Evolutionary conservation across 2,113 vertebrate genomes (phyloP), one percentile per base, ranked within the genome.

Genomic region (Tenrec ecaudatus): DNA sequence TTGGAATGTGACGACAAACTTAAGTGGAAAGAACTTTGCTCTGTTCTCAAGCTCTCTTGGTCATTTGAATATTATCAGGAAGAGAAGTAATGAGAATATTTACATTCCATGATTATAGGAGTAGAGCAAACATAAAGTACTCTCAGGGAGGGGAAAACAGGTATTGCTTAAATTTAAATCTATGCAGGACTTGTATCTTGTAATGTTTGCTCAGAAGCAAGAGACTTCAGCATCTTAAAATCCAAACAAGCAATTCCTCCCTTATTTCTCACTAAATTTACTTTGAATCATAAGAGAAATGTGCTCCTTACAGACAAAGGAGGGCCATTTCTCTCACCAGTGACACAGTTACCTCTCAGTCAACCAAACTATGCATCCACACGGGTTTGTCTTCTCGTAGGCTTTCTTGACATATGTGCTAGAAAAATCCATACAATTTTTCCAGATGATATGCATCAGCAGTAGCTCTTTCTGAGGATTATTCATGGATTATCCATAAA

Each of bases 381-480:
- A 0, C 36, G 36, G 29, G 75, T 40, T 85, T 69, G 8, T 62
- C 47, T 87, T 78, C 78, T 82, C 64, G 38, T 25, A 80, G 78
- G 25, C 43, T 66, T 66, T 81, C 31, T 60, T 20, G 17, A 88
- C 82, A 53, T 83, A 83, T 92, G 80, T 77, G 57, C 94, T 92
- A 73, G 87, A 86, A 40, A 97, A 95, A 73, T 86, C 47, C 73
- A 86, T 29, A 33, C 79, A 60, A 22, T 60, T 83, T 84, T 83
- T 94, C 23, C 25, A 89, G 95, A 40, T 94, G 78, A 93, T 95
- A 86, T 95, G 71, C 86, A 96, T 75, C 76, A 92, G 88, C 29
- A 27, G 82, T 94, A 91, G 95, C 95, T 95, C 58, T 92, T 93
- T 93, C 77, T 91, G 91, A 95, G 96, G 89, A 95, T 96, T 96